Evolutionary conservation across 2,113 vertebrate species (phyloP).

Genomic region (Phrynosoma platyrhinos): DNA sequence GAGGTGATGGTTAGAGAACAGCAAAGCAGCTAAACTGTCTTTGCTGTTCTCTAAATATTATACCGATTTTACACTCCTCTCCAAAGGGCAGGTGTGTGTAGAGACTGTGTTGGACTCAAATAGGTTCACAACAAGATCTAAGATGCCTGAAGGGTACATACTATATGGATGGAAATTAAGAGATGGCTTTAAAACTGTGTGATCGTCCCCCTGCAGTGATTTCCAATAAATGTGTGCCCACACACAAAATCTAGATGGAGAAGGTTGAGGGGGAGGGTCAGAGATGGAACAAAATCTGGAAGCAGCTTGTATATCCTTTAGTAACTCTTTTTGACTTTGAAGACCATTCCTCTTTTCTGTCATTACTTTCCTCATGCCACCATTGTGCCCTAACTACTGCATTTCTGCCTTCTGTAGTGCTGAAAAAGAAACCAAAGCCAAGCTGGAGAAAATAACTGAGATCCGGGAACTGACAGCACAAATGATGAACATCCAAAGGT

Average conservation of each 20-base stretch:
- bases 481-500: constrained; percentile 86
- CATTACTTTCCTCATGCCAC: too few relatives aligned
- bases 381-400: background rate
- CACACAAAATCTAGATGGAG: background rate
- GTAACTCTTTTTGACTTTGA: background rate
- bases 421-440: constrained; percentile 84
- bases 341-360: background rate
- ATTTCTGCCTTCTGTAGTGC: constrained; percentile 74
- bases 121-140: background rate
- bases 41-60: background rate
- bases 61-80: background rate
- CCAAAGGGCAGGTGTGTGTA: background rate
- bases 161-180: background rate
- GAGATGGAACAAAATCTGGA: background rate
- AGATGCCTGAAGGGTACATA: background rate
- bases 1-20: background rate
- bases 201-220: background rate
- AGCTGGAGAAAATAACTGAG: constrained; percentile 82
- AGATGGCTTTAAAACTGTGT: background rate
- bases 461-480: constrained; percentile 82
- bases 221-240: background rate
- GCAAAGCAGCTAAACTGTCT: too few relatives aligned
- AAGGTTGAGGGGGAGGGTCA: background rate
- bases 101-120: background rate
- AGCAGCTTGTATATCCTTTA: background rate